phyloP scores from a whole-genome alignment of 2,888 invertebrate genomes.

The Lithophane leautieri region DNA sequence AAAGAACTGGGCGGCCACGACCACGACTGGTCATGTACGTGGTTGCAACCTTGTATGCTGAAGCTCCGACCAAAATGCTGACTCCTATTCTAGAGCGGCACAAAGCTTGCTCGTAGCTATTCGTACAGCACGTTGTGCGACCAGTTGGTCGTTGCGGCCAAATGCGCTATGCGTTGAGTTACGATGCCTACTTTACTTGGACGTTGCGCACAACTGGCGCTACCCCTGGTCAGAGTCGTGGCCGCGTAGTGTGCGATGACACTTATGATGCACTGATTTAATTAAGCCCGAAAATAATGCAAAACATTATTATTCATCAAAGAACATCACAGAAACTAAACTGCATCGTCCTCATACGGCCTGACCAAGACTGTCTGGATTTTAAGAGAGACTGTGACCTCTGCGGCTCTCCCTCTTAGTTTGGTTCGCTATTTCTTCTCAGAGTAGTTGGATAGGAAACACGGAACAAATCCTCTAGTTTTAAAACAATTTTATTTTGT shows the following conservation, averaged over 20 bases:
- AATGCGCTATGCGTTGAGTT: neutral
- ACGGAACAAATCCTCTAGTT: too few relatives aligned
- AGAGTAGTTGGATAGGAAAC: too few relatives aligned
- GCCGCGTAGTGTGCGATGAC: neutral
- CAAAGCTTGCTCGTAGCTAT: neutral
- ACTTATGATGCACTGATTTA: neutral
- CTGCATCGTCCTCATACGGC: too few relatives aligned
- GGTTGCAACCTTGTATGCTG: neutral
- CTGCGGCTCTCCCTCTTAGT: too few relatives aligned
- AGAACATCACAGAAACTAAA: too few relatives aligned
- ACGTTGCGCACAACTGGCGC: too few relatives aligned
- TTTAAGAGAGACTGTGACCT: too few relatives aligned
- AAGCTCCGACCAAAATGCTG: neutral
- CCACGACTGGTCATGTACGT: neutral
- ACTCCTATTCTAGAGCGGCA: neutral
- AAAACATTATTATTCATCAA: too few relatives aligned
- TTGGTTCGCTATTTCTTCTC: too few relatives aligned
- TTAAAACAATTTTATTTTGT: too few relatives aligned
- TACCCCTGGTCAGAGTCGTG: neutral
- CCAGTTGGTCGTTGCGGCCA: neutral
- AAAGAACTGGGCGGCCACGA: too few relatives aligned
- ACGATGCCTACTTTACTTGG: neutral
- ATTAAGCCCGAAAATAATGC: neutral
- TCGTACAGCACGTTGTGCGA: neutral
- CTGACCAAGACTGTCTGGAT: too few relatives aligned